Evolutionary conservation across 2,888 invertebrate species (phyloP), one percentile per base, ranked within the genome.

Genomic region (Agrochola circellaris): DNA sequence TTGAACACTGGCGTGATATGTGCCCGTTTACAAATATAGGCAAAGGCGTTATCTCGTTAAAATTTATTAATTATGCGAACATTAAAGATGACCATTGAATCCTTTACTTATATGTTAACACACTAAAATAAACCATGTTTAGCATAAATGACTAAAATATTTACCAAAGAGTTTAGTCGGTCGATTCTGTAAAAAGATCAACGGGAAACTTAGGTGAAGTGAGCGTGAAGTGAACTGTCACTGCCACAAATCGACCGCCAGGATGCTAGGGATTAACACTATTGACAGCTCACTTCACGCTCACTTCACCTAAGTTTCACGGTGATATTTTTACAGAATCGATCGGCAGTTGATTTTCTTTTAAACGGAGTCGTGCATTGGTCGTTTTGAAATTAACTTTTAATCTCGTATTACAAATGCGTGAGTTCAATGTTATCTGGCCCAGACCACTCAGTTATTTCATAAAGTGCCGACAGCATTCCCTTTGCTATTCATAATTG

Each of bases 401-500:
- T 34, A 54, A 68, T 76, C 20, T 82, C 11, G 23, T 82, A 51
- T 56, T 15, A 64, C 20, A 64, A 64, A 64, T 34, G 62, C n/a
- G 17, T 5, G 56, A 62, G 48, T 81, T 56, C n/a, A 79, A 26
- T 56, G 75, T 75, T 79, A 75, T 81, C 66, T 74, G 38, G 20
- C 7, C 13, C 51, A 48, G 66, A 38, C 30, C 82, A 75, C 23
- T 82, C 76, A 58, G 30, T 81, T 65, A 65, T 26, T 66, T 42
- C 38, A 51, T 26, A 45, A 76, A 79, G 51, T 48, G 61, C 60
- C 26, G 66, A 77, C 69, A 62, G 54, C 38, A 64, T 67, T 58
- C 58, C 42, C 74, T 70, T 67, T 74, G 51, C 60, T 75, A 75
- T 74, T 84, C 72, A 77, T 48, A 56, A 71, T 69, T 20, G 58